These are phyloP conservation scores for Passer montanus DNA, from an alignment of 2,113 vertebrate genomes.

Conservation along the genomic window DNA sequence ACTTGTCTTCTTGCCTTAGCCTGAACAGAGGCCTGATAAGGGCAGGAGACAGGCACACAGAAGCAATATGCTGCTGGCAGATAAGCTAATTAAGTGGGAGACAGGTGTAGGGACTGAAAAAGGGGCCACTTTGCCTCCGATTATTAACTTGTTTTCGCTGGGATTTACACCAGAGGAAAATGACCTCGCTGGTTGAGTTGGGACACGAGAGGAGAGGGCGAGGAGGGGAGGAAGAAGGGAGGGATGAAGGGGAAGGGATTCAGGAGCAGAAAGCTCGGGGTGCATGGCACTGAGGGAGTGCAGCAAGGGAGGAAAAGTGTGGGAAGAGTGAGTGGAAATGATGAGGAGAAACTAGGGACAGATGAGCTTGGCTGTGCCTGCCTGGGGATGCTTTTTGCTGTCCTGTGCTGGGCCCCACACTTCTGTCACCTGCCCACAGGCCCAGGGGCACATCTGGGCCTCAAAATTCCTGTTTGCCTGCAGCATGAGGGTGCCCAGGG, in stretches of 20 bases:
- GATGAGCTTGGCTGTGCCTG: neutral
- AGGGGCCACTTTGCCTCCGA: conserved; percentile 19
- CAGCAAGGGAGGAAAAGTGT: neutral
- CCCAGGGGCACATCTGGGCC: neutral
- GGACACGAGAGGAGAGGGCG: neutral
- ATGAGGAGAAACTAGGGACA: neutral
- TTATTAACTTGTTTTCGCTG: conserved; percentile 21
- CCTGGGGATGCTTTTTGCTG: neutral
- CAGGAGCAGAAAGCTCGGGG: rapidly evolving
- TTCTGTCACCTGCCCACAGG: neutral
- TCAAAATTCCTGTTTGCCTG: neutral
- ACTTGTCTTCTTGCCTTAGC: conserved; percentile 65
- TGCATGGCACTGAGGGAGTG: neutral
- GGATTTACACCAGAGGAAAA: conserved; percentile 40
- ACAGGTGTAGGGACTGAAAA: conserved; percentile 38
- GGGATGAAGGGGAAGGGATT: neutral
- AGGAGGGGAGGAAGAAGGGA: neutral
- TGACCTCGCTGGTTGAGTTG: neutral
- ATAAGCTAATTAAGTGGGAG: conserved; percentile 58
- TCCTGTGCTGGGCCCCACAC: neutral
- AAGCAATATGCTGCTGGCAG: conserved; percentile 38
- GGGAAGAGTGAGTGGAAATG: neutral
- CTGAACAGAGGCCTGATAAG: conserved; percentile 48
- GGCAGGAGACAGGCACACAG: conserved; percentile 39
- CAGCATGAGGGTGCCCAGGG: neutral